Percentiles rank a stretch among this genome's conserved stretches.
phyloP scores from a whole-genome alignment of 2,888 invertebrate species.

The Andricus curvator region DNA sequence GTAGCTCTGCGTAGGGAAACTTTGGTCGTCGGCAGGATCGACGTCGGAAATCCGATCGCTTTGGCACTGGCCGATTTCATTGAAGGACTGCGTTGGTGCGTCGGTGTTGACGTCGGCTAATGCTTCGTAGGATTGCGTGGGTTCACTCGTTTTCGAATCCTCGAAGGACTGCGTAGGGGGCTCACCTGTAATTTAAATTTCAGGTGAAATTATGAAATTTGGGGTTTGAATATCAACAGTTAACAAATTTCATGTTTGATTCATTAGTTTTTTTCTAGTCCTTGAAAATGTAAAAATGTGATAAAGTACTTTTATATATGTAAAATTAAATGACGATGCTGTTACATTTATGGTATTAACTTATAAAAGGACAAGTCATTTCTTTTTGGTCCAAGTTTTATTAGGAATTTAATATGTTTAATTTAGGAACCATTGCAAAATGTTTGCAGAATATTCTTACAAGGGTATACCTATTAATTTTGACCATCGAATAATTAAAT shows the following conservation, averaged over 20 bases:
- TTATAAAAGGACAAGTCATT: too few relatives aligned
- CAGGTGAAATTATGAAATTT: constrained; percentile 20
- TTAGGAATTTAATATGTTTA: too few relatives aligned
- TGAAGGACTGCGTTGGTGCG: constrained; percentile 73
- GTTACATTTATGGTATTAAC: too few relatives aligned
- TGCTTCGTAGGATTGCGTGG: constrained; percentile 67
- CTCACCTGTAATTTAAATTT: constrained; percentile 54
- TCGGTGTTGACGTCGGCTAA: constrained; percentile 63
- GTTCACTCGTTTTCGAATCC: constrained; percentile 66
- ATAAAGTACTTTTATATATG: too few relatives aligned
- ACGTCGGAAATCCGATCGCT: constrained; percentile 60
- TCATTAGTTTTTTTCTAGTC: not conserved
- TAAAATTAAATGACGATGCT: too few relatives aligned
- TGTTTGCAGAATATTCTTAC: too few relatives aligned
- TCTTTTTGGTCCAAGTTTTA: too few relatives aligned
- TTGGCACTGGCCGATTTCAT: constrained; percentile 68
- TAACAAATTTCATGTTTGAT: not conserved
- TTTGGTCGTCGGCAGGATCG: constrained; percentile 68
- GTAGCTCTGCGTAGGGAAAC: constrained; percentile 75
- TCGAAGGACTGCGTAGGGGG: constrained; percentile 72
- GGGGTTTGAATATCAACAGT: not conserved
- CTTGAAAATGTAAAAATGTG: too few relatives aligned
- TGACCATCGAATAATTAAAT: too few relatives aligned
- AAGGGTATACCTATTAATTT: too few relatives aligned
- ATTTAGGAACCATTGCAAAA: too few relatives aligned